Percentiles rank a stretch among this genome's conserved stretches.
Conservation (phyloP, 2,113 vertebrate genomes). For the Mugil cephalus region DNA sequence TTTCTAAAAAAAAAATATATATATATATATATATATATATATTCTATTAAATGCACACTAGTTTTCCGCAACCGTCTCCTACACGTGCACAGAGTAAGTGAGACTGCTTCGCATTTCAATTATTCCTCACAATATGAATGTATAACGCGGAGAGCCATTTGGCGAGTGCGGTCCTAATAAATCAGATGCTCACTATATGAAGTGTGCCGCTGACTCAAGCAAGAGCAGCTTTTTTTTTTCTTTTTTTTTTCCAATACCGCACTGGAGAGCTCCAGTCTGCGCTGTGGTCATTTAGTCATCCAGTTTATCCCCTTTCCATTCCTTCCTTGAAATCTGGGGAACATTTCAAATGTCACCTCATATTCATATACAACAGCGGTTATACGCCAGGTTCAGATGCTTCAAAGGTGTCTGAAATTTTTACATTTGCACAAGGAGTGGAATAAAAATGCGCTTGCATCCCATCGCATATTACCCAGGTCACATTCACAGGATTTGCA, state of each 20-base stretch:
- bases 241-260: conserved; percentile 12
- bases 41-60: neutral
- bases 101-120: conserved; percentile 73
- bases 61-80: conserved; percentile 26
- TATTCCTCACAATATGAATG: conserved; percentile 69
- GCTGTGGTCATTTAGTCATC: conserved; percentile 25
- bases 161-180: conserved; percentile 56
- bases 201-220: conserved; percentile 60
- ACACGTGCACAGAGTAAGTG: conserved; percentile 32
- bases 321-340: neutral
- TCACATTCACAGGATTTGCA: neutral
- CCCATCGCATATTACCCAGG: neutral
- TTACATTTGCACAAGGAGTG: neutral
- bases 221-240: conserved; percentile 7
- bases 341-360: conserved; percentile 6
- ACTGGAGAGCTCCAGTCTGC: conserved; percentile 26
- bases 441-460: conserved; percentile 11
- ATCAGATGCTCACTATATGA: conserved; percentile 62
- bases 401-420: conserved; percentile 1
- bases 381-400: neutral
- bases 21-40: no score
- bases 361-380: conserved; percentile 14
- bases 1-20: neutral
- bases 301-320: neutral
- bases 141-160: conserved; percentile 59